A percentile compares a stretch with the other conserved stretches of the same genome.
Evolutionary conservation across 2,113 vertebrate genomes (phyloP).

Genomic region (Pteronura brasiliensis): DNA sequence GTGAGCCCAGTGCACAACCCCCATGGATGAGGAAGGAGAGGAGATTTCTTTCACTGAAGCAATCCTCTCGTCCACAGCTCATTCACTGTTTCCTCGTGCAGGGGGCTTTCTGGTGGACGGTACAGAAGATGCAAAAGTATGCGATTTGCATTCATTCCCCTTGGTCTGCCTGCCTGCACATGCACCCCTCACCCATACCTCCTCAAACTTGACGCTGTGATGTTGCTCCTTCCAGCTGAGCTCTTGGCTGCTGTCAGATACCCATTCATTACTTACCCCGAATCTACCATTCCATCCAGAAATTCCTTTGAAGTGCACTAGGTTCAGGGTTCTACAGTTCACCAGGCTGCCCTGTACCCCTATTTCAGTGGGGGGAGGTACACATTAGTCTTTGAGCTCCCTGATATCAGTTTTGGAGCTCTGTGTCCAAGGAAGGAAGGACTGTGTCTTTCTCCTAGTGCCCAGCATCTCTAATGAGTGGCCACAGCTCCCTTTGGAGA

Average conservation of each 20-base stretch:
- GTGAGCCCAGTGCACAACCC: neutral
- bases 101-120: neutral
- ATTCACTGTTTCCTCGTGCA: neutral
- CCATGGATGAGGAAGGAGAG: fast-evolving
- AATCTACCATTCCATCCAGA: neutral
- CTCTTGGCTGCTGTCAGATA: neutral
- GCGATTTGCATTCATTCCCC: fast-evolving
- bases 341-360: neutral
- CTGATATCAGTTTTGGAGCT: no score
- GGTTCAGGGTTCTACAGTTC: neutral
- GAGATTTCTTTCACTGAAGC: neutral
- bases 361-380: neutral
- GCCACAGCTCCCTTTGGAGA: neutral
- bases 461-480: neutral
- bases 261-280: neutral
- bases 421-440: neutral
- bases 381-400: neutral
- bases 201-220: neutral
- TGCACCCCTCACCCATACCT: fast-evolving
- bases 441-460: neutral
- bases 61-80: neutral
- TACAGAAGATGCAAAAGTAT: fast-evolving
- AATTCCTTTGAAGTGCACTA: neutral
- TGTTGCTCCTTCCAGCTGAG: neutral
- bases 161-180: no score